Conservation (phyloP, 2,797 vertebrate genomes). For the Molossus molossus region DNA sequence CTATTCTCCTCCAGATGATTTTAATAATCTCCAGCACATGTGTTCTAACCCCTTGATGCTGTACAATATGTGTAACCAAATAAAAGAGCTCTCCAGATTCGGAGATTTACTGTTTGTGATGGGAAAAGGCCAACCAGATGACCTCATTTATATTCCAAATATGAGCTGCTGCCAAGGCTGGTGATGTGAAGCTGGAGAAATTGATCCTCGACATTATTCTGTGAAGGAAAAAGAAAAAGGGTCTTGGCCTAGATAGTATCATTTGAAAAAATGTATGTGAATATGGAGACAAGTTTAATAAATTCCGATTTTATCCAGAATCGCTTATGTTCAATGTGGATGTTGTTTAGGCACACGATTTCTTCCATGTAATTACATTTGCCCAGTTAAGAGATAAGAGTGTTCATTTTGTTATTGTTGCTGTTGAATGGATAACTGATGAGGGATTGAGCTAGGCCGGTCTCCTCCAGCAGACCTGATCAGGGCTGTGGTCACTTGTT, state of each 20-base stretch:
- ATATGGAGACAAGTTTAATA: conserved; percentile 80
- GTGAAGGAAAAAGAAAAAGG: conserved; percentile 75
- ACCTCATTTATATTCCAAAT: conserved; percentile 92
- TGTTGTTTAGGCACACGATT: neutral
- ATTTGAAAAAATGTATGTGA: conserved; percentile 87
- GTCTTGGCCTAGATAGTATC: conserved; percentile 85
- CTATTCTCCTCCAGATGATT: conserved; percentile 90
- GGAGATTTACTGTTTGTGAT: conserved; percentile 92
- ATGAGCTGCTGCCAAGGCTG: conserved; percentile 89
- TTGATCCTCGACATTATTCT: conserved; percentile 88
- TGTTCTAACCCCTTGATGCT: conserved; percentile 91
- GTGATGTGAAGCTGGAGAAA: conserved; percentile 91
- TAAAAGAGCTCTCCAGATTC: conserved; percentile 92
- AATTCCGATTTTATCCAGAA: conserved; percentile 83
- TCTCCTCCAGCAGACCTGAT: neutral
- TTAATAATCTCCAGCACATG: conserved; percentile 91
- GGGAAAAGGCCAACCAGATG: conserved; percentile 92
- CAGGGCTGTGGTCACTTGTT: neutral
- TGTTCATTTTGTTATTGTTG: neutral
- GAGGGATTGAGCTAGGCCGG: neutral
- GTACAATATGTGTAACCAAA: conserved; percentile 92
- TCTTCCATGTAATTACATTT: conserved; percentile 47
- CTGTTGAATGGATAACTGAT: neutral
- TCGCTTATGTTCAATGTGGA: conserved; percentile 37
- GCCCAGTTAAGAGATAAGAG: neutral